Conservation (phyloP, 2,113 vertebrate genomes). For the Macrotus californicus region DNA sequence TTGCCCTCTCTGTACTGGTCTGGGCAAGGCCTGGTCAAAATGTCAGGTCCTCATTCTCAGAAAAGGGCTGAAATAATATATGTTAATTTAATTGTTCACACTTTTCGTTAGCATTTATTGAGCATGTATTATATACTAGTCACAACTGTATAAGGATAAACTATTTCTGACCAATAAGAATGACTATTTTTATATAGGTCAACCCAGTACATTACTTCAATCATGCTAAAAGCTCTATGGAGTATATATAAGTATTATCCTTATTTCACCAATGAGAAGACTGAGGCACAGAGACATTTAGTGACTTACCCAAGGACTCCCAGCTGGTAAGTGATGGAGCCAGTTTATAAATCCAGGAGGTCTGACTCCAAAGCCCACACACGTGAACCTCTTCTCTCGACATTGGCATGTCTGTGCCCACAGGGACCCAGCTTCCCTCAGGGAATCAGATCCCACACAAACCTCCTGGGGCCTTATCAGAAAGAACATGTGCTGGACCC, state of each 20-base stretch:
- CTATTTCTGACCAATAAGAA: background rate
- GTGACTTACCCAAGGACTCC: background rate
- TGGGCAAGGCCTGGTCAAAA: background rate
- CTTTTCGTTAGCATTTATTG: background rate
- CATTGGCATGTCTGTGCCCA: background rate
- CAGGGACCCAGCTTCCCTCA: constrained; percentile 50
- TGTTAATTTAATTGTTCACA: background rate
- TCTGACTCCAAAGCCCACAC: background rate
- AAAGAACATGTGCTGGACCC: background rate
- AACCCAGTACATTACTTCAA: background rate
- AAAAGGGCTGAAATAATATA: background rate
- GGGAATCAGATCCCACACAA: constrained; percentile 27
- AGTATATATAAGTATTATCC: background rate
- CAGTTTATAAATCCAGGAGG: background rate
- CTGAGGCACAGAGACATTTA: background rate
- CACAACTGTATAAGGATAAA: background rate
- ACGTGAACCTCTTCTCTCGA: background rate
- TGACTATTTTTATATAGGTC: background rate
- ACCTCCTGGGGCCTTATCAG: constrained; percentile 27
- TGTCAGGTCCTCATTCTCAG: background rate
- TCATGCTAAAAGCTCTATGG: background rate
- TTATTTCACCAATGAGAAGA: background rate
- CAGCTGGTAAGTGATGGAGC: background rate
- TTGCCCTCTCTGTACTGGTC: too few species aligned
- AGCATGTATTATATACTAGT: background rate